phyloP scores from a whole-genome alignment of 2,113 vertebrate genomes.

The Megaceryle maxima region DNA sequence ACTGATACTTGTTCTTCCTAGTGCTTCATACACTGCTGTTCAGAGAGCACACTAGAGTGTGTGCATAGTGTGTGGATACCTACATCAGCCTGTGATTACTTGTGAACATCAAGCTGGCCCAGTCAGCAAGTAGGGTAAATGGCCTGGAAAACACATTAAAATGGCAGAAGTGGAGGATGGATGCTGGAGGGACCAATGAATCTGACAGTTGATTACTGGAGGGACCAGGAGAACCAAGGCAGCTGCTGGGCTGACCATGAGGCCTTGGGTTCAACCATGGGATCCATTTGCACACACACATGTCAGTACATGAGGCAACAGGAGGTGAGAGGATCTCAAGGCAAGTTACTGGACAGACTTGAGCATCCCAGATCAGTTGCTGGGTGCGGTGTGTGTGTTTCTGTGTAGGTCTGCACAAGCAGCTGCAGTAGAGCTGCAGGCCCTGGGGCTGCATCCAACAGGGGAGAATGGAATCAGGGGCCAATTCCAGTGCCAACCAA shows the following conservation, averaged over 20 bases:
- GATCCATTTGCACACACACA: background rate
- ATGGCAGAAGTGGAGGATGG: background rate
- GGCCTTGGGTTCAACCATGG: rapidly evolving
- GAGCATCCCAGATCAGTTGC: background rate
- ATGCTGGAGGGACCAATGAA: background rate
- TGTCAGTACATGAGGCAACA: background rate
- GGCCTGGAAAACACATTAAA: background rate
- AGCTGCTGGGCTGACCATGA: background rate
- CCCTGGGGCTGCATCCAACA: background rate
- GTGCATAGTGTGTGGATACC: rapidly evolving
- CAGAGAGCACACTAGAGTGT: background rate
- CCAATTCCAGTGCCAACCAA: background rate
- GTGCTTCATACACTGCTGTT: background rate
- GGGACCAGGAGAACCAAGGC: background rate
- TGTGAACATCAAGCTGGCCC: rapidly evolving
- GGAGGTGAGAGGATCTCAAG: background rate
- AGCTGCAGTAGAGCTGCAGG: background rate
- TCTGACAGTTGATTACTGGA: background rate
- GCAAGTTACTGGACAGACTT: background rate
- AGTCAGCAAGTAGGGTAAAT: rapidly evolving
- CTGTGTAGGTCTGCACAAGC: background rate
- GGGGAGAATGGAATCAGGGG: background rate
- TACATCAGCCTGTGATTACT: background rate
- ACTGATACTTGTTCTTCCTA: too few species aligned
- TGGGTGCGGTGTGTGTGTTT: background rate